Conservation (phyloP, 2,888 invertebrate species). For the Epistrophella euchroma region DNA sequence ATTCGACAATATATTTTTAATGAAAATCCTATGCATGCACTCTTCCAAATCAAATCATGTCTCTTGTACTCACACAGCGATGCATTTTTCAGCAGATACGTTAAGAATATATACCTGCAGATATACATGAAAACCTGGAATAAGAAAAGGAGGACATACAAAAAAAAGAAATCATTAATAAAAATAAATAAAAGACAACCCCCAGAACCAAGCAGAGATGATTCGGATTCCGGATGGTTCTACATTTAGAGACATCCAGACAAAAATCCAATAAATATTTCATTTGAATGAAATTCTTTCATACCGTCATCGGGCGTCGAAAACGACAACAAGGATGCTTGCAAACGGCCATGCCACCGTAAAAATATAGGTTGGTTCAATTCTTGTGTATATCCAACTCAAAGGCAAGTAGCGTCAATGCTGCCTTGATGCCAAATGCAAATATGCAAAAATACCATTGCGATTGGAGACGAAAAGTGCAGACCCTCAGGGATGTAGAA, state of each 20-base stretch:
- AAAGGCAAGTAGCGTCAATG: conserved; percentile 51
- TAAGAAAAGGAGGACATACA: conserved; percentile 23
- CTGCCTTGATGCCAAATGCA: conserved; percentile 53
- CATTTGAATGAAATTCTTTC: conserved; percentile 57
- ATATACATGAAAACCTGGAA: not conserved
- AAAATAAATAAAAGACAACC: conserved; percentile 67
- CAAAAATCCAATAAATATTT: conserved; percentile 73
- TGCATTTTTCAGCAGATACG: conserved; percentile 46
- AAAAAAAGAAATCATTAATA: conserved; percentile 58
- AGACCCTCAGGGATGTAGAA: conserved; percentile 47
- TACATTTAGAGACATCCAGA: conserved; percentile 56
- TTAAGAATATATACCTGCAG: too few relatives aligned
- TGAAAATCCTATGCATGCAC: conserved; percentile 59
- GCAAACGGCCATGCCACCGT: not conserved
- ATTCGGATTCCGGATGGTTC: conserved; percentile 57
- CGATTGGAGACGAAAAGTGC: conserved; percentile 68
- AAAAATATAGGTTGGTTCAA: conserved; percentile 56
- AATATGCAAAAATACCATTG: conserved; percentile 68
- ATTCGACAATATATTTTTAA: conserved; percentile 69
- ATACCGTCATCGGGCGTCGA: conserved; percentile 26
- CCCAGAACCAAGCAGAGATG: conserved; percentile 8
- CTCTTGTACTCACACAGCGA: conserved; percentile 44
- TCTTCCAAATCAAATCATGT: conserved; percentile 70
- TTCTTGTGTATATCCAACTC: conserved; percentile 38
- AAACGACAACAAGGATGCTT: conserved; percentile 18